phyloP scores from a whole-genome alignment of 1,140 invertebrate species.

The Prorops nasuta region DNA sequence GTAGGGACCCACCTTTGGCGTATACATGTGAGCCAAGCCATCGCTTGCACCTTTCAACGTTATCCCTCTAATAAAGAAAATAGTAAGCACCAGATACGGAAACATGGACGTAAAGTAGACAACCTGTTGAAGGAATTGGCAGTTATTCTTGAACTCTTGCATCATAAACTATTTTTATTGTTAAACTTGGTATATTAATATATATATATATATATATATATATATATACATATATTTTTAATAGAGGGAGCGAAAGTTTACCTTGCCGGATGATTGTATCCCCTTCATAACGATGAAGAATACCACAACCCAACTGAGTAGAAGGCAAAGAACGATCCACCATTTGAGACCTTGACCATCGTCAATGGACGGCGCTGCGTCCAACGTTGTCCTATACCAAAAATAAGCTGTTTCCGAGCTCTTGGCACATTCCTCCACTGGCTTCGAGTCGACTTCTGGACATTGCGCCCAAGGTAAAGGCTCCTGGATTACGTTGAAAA shows the following conservation, averaged over 20 bases:
- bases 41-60: slow-evolving; percentile 85
- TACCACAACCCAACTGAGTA: slow-evolving; percentile 91
- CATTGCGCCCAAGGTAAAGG: slow-evolving; percentile 83
- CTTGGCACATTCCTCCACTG: slow-evolving; percentile 73
- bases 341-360: slow-evolving; percentile 82
- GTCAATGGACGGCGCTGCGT: slow-evolving; percentile 80
- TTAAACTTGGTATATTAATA: too few species aligned
- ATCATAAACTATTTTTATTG: too few species aligned
- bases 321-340: slow-evolving; percentile 91
- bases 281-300: slow-evolving; percentile 98
- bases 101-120: slow-evolving; percentile 96
- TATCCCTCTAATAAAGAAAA: slow-evolving; percentile 91
- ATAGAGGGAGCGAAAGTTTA: slow-evolving; percentile 43
- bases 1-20: slow-evolving; percentile 68
- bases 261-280: slow-evolving; percentile 96
- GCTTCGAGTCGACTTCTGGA: slow-evolving; percentile 71
- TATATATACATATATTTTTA: neutral
- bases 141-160: too few species aligned
- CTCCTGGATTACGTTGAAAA: slow-evolving; percentile 56
- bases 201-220: too few species aligned
- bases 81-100: slow-evolving; percentile 91
- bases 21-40: slow-evolving; percentile 89
- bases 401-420: slow-evolving; percentile 86
- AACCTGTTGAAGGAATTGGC: slow-evolving; percentile 69
- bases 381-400: slow-evolving; percentile 84